Base-by-base conservation (phyloP, 2,113 vertebrate species). In the Pionites leucogaster region DNA sequence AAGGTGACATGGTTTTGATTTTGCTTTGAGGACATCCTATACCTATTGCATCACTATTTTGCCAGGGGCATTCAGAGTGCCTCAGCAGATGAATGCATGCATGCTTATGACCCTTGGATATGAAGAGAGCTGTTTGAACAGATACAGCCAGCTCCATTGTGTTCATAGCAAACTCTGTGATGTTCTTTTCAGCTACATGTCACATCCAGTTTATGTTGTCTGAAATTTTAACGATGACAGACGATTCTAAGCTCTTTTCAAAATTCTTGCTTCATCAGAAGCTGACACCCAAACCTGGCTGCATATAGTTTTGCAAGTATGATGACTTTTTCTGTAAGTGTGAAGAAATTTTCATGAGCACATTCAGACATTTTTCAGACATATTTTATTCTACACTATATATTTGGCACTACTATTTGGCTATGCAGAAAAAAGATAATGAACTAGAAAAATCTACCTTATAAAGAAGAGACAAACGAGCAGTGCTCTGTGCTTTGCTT, bases 101-200 rank as follows among this genome's bases (percentile, higher is more conserved):
- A 0, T 93, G 68, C 27, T 64, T 67, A 76, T 91, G 79, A 29
- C 53, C 88, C 81, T 42, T 79, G 18, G 52, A 20, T 71, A 13
- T 47, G 69, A 75, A 82, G 72, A 77, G 81, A 84, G 37, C 11
- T 13, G 15, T 95, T 93, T 96, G 72, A 92, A 95, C 89, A 95
- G 86, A 80, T 62, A 92, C n/a, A 95, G 72, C 76, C 90, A 95
- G 52, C 63, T 77, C 70, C 28, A 95, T 91, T 97, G 96, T 95
- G 68, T 60, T 84, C 75, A 35, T 0, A 83, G 60, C 86, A 82
- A 95, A 94, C 64, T 75, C 76, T 42, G 55, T 71, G 78, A 88
- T 92, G 94, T 96, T 97, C 94, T 95, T 97, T 97, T 97, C 97
- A 91, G 82, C 96, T 97, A 97, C 49, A 62, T 96, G 96, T 96